Evolutionary conservation across 2,797 vertebrate species (phyloP), one percentile per base, ranked within the genome.

Genomic region (Pseudopleuronectes americanus): DNA sequence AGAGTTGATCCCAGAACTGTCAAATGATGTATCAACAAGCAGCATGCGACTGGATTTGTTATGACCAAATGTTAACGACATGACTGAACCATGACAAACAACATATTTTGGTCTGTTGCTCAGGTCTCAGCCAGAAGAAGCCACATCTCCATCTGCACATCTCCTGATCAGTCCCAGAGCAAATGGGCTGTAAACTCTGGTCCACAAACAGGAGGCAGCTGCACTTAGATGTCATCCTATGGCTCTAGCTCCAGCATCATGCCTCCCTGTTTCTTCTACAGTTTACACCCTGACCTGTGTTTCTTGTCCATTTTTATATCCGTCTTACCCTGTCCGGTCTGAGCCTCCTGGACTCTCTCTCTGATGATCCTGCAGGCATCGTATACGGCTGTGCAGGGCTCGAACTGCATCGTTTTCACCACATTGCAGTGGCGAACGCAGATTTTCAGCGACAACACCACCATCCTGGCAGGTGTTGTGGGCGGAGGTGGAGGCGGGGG

Each of bases 341-440:
- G 98, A 22, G 98, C 98, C 91, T 99, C 98, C 0, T 96, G 97
- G 17, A 99, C 98, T 43, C 98, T 90, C 68, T 99, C 98, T 5
- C 98, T 94, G 75, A 99, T 98, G 21, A 97, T 96, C 54, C 97
- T 90, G 38, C 98, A 99, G 0, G 98, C 97, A 0, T 99, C 98
- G 0, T 99, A 99, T 22, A 99, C 94, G 0, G 97, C 97, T 0
- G 98, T 99, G 49, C 97, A 98, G 0, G 98, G 98, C 57, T 99
- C 98, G 55, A 99, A 99, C 89, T 99, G 98, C 98, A 99, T 99
- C 0, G 98, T 99, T 94, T 99, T 99, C 87, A 99, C 97, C 7
- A 99, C 98, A 2, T 99, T 99, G 94, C 97, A 98, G 22, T 99
- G 98, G 45, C 98, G 97, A 60, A 99, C 92, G 31, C 98, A 99